Evolutionary conservation across 2,113 vertebrate genomes (phyloP), one percentile per base, ranked within the genome.

Genomic region (Perca schrenkii): DNA sequence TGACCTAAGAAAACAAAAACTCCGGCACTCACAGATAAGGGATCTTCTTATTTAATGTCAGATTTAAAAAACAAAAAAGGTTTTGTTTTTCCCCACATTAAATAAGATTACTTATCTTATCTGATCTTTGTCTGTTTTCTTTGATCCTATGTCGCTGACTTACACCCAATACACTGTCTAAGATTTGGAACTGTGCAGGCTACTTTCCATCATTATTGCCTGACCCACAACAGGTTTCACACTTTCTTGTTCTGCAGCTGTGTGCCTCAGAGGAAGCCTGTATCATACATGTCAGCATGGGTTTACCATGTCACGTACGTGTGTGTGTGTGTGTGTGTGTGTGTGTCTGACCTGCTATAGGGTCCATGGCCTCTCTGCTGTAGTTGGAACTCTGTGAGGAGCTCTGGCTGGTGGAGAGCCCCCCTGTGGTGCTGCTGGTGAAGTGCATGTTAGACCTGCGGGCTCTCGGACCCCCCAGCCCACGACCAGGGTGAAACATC

Each of bases 391-490:
- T 99, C 96, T 99, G 98, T 92, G 98, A 97, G 89, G 98, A 97
- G 40, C 90, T 93, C 92, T 94, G 94, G 67, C 77, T 92, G 86
- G 91, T 92, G 21, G 98, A 98, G 94, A 99, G 97, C 88, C 98
- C 98, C 90, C 97, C 97, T 86, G 96, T 95, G 93, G 98, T 97
- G 95, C 96, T 99, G 96, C 94, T 99, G 94, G 98, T 99, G 97
- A 99, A 99, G 97, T 99, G 98, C 98, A 99, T 99, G 97, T 99
- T 99, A 92, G 98, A 99, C 94, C 98, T 96, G 87, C 98, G 97
- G 57, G 98, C 98, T 71, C 98, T 96, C 17, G 98, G 97, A 69
- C 98, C 98, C 74, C 98, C 98, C 79, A 99, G 90, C 17, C 98
- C 98, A 46, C 98, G 97, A 15, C 98, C 97, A 6, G 98, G 98